Percentiles rank a stretch among this genome's conserved stretches.
phyloP scores from a whole-genome alignment of 1,140 invertebrate species.

The Ceratosolen solmsi region DNA sequence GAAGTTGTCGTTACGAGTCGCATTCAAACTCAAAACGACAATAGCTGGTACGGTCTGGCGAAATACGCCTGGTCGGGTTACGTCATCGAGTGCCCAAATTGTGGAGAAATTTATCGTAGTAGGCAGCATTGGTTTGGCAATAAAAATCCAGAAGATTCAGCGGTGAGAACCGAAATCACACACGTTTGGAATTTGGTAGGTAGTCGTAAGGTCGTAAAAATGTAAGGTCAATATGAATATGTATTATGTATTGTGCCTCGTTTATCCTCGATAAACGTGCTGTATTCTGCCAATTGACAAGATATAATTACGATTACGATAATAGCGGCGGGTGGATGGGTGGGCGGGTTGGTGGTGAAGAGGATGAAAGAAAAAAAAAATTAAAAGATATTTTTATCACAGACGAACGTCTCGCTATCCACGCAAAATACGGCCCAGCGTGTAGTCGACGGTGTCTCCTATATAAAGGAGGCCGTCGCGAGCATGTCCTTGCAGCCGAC shows the following conservation, averaged over 20 bases:
- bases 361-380: too few species aligned
- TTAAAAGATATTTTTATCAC: too few species aligned
- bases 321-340: too few species aligned
- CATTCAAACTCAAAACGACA: conserved; percentile 78
- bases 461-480: conserved; percentile 81
- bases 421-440: conserved; percentile 83
- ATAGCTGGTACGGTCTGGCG: conserved; percentile 81
- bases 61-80: conserved; percentile 89
- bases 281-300: too few species aligned
- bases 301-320: too few species aligned
- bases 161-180: conserved; percentile 80
- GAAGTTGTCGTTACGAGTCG: conserved; percentile 78
- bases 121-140: conserved; percentile 91
- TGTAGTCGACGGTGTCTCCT: conserved; percentile 83
- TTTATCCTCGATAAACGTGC: too few species aligned
- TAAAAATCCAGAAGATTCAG: conserved; percentile 81
- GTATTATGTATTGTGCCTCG: too few species aligned
- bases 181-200: conserved; percentile 88
- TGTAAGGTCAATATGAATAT: too few species aligned
- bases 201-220: conserved; percentile 51
- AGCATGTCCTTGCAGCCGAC: conserved; percentile 82
- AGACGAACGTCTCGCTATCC: conserved; percentile 61
- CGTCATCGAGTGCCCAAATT: conserved; percentile 85
- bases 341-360: too few species aligned
- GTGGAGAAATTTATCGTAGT: conserved; percentile 88